Conservation (phyloP, 1,140 invertebrate genomes). For the Oreohelix idahoensis region DNA sequence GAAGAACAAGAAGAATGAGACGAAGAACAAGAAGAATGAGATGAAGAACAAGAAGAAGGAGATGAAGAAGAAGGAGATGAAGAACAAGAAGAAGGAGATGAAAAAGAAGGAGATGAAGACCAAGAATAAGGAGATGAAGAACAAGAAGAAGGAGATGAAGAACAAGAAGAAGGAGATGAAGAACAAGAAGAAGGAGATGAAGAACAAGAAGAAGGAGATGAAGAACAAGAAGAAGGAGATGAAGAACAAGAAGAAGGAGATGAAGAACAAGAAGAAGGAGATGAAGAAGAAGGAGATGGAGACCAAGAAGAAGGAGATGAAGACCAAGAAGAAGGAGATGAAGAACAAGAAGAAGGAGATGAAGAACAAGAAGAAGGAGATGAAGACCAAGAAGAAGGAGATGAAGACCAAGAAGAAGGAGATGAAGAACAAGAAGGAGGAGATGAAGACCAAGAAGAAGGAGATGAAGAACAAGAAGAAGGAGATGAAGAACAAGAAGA, state of each 20-base stretch:
- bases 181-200: not conserved
- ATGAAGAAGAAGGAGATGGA: too few relatives aligned
- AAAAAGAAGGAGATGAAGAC: too few relatives aligned
- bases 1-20: constrained; percentile 5
- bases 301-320: too few relatives aligned
- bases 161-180: not conserved
- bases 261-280: not conserved
- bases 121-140: constrained; percentile 5
- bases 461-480: not conserved
- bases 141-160: constrained; percentile 4
- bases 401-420: too few relatives aligned
- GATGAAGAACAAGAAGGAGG: not conserved
- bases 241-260: not conserved
- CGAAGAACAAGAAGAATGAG: too few relatives aligned
- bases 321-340: too few relatives aligned
- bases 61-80: constrained; percentile 2
- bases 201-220: constrained; percentile 2
- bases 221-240: not conserved
- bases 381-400: too few relatives aligned
- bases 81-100: not conserved
- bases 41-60: not conserved
- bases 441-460: too few relatives aligned
- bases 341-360: not conserved
- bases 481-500: not conserved
- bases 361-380: not conserved